A percentile compares a stretch with the other conserved stretches of the same genome.
phyloP scores from a whole-genome alignment of 1,140 invertebrate species.

The Drosophila serrata region DNA sequence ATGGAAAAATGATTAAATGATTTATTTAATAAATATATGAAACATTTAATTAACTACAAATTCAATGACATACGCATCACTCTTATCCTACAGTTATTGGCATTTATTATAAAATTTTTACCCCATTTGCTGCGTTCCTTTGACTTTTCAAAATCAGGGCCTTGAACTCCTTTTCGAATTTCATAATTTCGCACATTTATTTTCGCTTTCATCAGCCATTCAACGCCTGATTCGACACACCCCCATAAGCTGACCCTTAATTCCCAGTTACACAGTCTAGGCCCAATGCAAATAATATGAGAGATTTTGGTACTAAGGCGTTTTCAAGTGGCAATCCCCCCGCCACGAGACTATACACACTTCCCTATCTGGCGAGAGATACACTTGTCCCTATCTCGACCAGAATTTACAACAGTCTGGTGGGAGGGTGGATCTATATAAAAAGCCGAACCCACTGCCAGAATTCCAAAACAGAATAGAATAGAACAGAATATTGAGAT shows the following conservation, averaged over 20 bases:
- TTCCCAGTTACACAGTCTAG: constrained; percentile 22
- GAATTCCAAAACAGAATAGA: neutral
- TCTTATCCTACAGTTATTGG: neutral
- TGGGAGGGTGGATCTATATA: constrained; percentile 44
- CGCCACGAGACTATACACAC: neutral
- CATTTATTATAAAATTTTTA: neutral
- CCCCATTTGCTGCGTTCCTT: neutral
- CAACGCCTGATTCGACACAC: constrained; percentile 11
- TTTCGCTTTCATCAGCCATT: constrained; percentile 11
- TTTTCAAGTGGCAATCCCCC: constrained; percentile 5
- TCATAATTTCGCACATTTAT: neutral
- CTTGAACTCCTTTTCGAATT: neutral
- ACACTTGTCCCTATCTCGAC: constrained; percentile 28
- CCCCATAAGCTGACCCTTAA: constrained; percentile 25
- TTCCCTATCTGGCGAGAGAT: neutral
- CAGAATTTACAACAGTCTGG: constrained; percentile 39
- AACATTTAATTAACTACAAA: too few species aligned
- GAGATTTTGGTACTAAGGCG: constrained; percentile 5
- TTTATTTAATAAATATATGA: neutral
- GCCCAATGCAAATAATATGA: constrained; percentile 27
- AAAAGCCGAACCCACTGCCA: constrained; percentile 1
- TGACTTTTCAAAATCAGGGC: neutral
- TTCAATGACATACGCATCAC: too few species aligned
- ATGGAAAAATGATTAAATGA: neutral
- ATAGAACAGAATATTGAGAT: constrained; percentile 55